phyloP scores from a whole-genome alignment of 2,113 vertebrate species.

The Stigmatopora nigra region DNA sequence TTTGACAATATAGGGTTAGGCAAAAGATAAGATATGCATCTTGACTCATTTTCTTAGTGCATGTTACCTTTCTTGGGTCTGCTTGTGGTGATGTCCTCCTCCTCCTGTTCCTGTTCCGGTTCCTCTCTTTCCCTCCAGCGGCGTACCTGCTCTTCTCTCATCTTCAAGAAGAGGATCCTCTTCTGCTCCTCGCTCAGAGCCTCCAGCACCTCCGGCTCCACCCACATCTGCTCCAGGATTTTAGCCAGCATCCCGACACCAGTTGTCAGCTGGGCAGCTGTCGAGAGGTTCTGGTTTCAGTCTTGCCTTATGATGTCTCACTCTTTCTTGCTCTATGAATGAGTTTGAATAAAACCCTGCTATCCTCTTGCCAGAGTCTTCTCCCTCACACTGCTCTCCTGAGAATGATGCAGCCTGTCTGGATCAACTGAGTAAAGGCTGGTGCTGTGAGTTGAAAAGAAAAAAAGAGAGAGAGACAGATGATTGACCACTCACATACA shows the following conservation, averaged over 20 bases:
- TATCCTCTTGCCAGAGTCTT: not conserved
- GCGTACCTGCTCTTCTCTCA: conserved; percentile 75
- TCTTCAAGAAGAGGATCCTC: conserved; percentile 72
- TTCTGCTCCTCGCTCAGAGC: conserved; percentile 74
- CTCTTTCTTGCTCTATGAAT: not conserved
- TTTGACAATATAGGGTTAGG: too few relatives aligned
- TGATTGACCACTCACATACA: not conserved
- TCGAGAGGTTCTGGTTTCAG: conserved; percentile 34
- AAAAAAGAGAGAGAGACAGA: not conserved
- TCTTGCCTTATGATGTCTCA: not conserved
- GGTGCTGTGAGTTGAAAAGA: not conserved
- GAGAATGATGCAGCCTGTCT: not conserved
- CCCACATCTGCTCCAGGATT: conserved; percentile 74
- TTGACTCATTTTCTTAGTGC: not conserved
- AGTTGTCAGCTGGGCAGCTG: not conserved
- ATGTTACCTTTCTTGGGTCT: conserved; percentile 60
- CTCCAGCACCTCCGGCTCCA: conserved; percentile 73
- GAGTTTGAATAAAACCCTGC: not conserved
- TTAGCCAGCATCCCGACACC: conserved; percentile 68
- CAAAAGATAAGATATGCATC: not conserved
- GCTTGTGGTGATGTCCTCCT: conserved; percentile 2
- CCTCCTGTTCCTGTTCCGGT: conserved; percentile 54
- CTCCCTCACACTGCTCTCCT: not conserved
- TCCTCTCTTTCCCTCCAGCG: conserved; percentile 71
- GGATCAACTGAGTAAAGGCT: not conserved